Percentiles rank a stretch among this genome's conserved stretches.
phyloP scores from a whole-genome alignment of 64 coral and sea anemone genomes.

The Trachythela sp. region DNA sequence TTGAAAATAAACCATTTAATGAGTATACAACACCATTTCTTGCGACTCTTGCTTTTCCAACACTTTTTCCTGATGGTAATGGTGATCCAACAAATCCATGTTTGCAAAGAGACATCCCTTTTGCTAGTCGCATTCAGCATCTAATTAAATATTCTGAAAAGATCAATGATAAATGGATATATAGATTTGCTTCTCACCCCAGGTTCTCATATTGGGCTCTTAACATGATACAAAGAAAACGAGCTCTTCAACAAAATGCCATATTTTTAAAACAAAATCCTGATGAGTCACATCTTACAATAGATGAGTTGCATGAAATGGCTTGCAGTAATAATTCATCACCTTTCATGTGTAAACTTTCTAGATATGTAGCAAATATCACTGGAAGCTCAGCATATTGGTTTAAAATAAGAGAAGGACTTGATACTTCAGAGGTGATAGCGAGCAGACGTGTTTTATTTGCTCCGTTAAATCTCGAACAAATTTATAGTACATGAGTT shows the following conservation, averaged over 20 bases:
- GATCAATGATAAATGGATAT: too few species aligned
- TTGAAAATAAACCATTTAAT: constrained; percentile 12
- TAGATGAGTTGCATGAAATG: constrained; percentile 7
- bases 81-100: too few species aligned
- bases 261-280: constrained; percentile 4
- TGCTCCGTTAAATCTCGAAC: too few species aligned
- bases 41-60: not conserved
- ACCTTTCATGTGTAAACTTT: not conserved
- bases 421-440: too few species aligned
- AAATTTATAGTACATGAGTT: too few species aligned
- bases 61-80: not conserved
- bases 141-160: constrained; percentile 12
- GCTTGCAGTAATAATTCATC: constrained; percentile 11
- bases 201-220: not conserved
- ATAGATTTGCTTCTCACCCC: not conserved
- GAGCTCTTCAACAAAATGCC: not conserved
- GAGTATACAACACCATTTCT: not conserved
- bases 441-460: too few species aligned
- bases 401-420: constrained; percentile 6
- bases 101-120: not conserved
- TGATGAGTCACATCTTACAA: not conserved
- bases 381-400: not conserved
- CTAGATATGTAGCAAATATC: not conserved
- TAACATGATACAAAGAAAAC: constrained; percentile 6
- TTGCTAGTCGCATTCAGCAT: not conserved